A percentile compares a stretch with the other conserved stretches of the same genome.
Conservation (phyloP, 2,888 invertebrate genomes). For the Amiota minor region DNA sequence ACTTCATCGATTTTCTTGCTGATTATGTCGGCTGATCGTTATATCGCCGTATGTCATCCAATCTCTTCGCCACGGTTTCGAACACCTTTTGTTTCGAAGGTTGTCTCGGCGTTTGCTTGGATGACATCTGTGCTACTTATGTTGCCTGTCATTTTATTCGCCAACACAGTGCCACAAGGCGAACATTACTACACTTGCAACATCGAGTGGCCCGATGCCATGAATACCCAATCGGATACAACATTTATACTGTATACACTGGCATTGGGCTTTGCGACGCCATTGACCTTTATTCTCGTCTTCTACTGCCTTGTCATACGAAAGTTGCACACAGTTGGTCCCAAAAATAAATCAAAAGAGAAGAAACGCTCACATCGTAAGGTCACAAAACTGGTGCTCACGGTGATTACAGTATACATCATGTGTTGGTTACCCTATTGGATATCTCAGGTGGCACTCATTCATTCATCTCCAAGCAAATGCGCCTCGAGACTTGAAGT, state of each 20-base stretch:
- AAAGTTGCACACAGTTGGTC: slow-evolving; percentile 90
- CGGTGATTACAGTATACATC: slow-evolving; percentile 92
- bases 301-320: slow-evolving; percentile 92
- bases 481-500: slow-evolving; percentile 84
- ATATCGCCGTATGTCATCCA: slow-evolving; percentile 94
- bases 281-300: slow-evolving; percentile 86
- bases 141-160: slow-evolving; percentile 91
- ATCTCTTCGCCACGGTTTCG: slow-evolving; percentile 89
- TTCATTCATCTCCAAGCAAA: slow-evolving; percentile 81
- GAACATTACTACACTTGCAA: slow-evolving; percentile 80
- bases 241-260: slow-evolving; percentile 93
- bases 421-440: slow-evolving; percentile 95
- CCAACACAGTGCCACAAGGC: slow-evolving; percentile 79
- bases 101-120: slow-evolving; percentile 92
- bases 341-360: slow-evolving; percentile 92
- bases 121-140: slow-evolving; percentile 88
- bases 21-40: slow-evolving; percentile 94
- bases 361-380: slow-evolving; percentile 91
- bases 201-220: slow-evolving; percentile 85
- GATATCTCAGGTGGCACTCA: slow-evolving; percentile 89
- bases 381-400: slow-evolving; percentile 92
- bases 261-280: slow-evolving; percentile 89
- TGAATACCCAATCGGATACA: slow-evolving; percentile 79
- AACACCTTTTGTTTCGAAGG: slow-evolving; percentile 87
- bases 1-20: slow-evolving; percentile 92